phyloP scores from a whole-genome alignment of 2,888 invertebrate genomes.

The Rhamphomyia laevipes region DNA sequence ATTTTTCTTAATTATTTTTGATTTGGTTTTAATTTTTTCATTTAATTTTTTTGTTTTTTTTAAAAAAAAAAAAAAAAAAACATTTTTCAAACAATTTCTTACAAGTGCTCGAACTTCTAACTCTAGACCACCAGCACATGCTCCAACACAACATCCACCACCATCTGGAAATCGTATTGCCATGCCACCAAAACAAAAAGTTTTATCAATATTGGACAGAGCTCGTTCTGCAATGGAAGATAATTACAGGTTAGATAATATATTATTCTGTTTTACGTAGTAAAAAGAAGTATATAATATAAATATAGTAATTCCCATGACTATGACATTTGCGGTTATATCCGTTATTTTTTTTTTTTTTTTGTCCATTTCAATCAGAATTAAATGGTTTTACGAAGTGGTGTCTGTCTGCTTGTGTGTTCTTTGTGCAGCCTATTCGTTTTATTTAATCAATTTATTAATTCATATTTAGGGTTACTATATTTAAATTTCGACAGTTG shows the following conservation, averaged over 20 bases:
- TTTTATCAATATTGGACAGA: conserved; percentile 71
- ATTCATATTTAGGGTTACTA: no score
- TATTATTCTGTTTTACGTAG: no score
- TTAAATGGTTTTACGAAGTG: no score
- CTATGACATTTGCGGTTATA: no score
- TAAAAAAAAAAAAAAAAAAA: not conserved
- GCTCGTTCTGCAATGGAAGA: conserved; percentile 75
- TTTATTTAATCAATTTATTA: no score
- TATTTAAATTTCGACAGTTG: no score
- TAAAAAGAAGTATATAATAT: no score
- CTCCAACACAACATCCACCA: conserved; percentile 22
- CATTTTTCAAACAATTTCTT: not conserved
- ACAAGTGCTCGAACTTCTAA: not conserved
- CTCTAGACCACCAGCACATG: conserved; percentile 24
- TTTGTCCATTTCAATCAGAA: no score
- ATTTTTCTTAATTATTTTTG: not conserved
- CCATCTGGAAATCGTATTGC: conserved; percentile 39
- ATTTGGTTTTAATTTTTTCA: not conserved
- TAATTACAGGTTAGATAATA: conserved; percentile 48
- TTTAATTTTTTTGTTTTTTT: not conserved
- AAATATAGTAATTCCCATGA: no score
- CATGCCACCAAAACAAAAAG: conserved; percentile 63
- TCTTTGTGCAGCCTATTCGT: no score
- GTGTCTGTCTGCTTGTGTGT: no score
- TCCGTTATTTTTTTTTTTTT: no score